Base-by-base conservation (phyloP, 2,888 invertebrate genomes). In the Lasioglossum leucozonium region DNA sequence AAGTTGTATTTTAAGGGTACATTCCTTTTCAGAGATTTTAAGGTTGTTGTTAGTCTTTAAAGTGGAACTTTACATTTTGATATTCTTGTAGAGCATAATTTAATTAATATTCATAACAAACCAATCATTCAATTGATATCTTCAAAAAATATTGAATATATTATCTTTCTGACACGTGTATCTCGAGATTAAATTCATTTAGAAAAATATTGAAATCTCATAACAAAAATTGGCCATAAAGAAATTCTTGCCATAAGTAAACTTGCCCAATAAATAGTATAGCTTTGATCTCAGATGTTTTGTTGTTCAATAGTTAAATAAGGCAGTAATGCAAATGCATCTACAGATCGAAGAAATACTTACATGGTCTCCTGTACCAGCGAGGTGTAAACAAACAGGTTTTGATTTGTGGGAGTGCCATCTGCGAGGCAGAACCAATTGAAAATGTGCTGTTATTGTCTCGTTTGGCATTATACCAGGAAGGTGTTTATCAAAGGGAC, bases 331-430 rank as follows among this genome's bases (percentile, higher is more conserved):
- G 4, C 13, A 4, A 16, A 6, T 62, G 30, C n/a, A 62, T 62
- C 2, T 62, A 55, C 0, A 30, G 30, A 16, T 30, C 0, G 2
- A 62, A 62, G 6, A 13, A 72, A 42, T 44, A 26, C 97, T 96
- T 96, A 98, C 98, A 96, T 99, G 99, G 96, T 99, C 99, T 71
- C 99, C 99, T 67, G 99, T 99, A 47, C 99, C 99, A 44, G 99
- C 99, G 89, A 99, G 96, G 94, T 99, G 99, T 87, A 99, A 96
- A 94, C 99, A 99, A 58, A 99, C 96, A 4, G 98, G 98, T 93
- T 97, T 97, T 30, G 96, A 95, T 87, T 96, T 95, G 81, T 96
- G 95, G 0, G 96, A 96, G 77, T 94, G 95, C 99, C 99, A 99
- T 90, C 97, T 96, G 44, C 96, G 95, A 0, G 99, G 99, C 88